These are phyloP conservation scores for Morus bassanus DNA, from an alignment of 2,797 vertebrate species.

Conservation along the genomic window DNA sequence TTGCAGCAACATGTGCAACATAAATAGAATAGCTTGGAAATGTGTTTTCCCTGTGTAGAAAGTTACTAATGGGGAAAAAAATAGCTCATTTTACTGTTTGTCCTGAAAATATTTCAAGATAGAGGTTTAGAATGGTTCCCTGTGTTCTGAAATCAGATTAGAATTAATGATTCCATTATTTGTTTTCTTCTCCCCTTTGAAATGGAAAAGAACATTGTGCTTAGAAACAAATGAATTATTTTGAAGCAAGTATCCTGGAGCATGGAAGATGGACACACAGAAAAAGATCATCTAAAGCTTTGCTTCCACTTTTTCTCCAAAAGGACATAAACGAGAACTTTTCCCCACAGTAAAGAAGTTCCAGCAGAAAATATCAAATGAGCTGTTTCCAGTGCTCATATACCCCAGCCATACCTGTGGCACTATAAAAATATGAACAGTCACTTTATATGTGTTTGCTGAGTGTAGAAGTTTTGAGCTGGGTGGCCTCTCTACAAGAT, in stretches of 20 bases:
- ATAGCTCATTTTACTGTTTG: conserved; percentile 47
- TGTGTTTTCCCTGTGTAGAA: conserved; percentile 66
- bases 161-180: conserved; percentile 49
- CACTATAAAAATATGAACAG: not conserved
- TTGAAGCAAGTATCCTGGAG: not conserved
- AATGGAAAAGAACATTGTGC: not conserved
- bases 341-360: not conserved
- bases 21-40: conserved; percentile 74
- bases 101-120: conserved; percentile 29
- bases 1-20: conserved; percentile 64
- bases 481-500: not conserved
- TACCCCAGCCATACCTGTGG: not conserved
- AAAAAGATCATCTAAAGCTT: not conserved
- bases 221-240: conserved; percentile 26
- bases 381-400: not conserved
- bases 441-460: not conserved
- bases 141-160: conserved; percentile 37
- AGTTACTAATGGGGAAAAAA: conserved; percentile 13
- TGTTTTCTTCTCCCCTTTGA: conserved; percentile 39
- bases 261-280: not conserved
- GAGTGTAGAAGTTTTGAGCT: not conserved
- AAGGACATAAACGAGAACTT: not conserved
- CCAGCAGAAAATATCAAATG: not conserved
- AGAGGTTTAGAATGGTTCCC: not conserved
- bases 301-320: not conserved